A percentile compares a stretch with the other conserved stretches of the same genome.
Evolutionary conservation across 2,797 vertebrate species (phyloP).

Genomic region (Balearica regulorum): DNA sequence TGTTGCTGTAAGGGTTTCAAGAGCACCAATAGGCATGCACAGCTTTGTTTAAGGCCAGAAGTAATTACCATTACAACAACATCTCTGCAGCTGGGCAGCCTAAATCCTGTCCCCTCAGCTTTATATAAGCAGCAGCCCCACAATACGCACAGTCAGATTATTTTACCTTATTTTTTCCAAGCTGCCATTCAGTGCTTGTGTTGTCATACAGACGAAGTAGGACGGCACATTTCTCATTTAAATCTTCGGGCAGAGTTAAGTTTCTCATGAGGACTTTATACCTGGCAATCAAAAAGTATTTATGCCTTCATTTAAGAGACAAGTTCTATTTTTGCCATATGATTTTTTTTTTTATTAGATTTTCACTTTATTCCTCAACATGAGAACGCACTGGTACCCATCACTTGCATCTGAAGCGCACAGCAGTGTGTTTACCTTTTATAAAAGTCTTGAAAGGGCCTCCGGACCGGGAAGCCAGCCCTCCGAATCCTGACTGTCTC

Average conservation of each 20-base stretch:
- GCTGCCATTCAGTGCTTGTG: constrained; percentile 87
- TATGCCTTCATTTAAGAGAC: not conserved
- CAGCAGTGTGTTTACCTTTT: constrained; percentile 75
- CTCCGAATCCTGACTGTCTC: constrained; percentile 94
- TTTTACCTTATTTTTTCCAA: constrained; percentile 93
- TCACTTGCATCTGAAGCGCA: not conserved
- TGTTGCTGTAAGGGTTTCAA: not conserved
- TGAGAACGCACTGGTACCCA: not conserved
- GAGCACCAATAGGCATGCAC: not conserved
- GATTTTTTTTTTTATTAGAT: not conserved
- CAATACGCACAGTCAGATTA: not conserved
- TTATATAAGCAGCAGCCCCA: not conserved
- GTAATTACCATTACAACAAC: not conserved
- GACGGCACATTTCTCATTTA: constrained; percentile 78
- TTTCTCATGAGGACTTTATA: constrained; percentile 89
- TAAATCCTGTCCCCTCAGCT: not conserved
- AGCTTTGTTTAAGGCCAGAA: not conserved
- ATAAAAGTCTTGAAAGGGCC: constrained; percentile 90
- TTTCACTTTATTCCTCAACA: not conserved
- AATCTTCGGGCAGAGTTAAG: constrained; percentile 75
- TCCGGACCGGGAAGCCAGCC: constrained; percentile 89
- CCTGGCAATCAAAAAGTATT: constrained; percentile 66
- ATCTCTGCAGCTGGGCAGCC: not conserved
- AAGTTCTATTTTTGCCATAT: not conserved
- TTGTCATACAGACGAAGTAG: constrained; percentile 85